Conservation (phyloP, 1,140 invertebrate species). For the Nephila pilipes region DNA sequence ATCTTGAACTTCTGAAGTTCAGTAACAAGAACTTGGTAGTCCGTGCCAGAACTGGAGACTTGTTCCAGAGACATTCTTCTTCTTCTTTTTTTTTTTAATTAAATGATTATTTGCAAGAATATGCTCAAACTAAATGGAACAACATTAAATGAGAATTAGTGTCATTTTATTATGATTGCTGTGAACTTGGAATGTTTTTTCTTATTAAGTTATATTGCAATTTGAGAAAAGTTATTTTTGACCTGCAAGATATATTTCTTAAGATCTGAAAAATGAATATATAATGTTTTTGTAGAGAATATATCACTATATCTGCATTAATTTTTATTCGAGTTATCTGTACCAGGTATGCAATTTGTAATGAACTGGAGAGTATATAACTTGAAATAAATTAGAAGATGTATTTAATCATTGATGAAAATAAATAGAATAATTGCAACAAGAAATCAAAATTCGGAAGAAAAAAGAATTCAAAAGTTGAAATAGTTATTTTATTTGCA, state of each 20-base stretch:
- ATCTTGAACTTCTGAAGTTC: background rate
- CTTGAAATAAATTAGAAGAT: too few species aligned
- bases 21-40: background rate
- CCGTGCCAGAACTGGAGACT: slow-evolving; percentile 6
- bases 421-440: too few species aligned
- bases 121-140: background rate
- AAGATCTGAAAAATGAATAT: background rate
- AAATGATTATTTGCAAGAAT: background rate
- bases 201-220: background rate
- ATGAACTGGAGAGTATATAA: too few species aligned
- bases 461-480: too few species aligned
- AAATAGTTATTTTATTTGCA: too few species aligned
- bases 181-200: too few species aligned
- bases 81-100: background rate
- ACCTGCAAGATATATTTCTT: background rate
- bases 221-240: background rate
- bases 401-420: too few species aligned
- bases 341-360: too few species aligned
- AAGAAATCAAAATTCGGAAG: too few species aligned
- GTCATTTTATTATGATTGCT: too few species aligned
- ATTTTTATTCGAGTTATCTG: background rate
- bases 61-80: background rate
- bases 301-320: background rate
- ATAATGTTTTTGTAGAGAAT: background rate
- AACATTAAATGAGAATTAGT: background rate